Conservation (phyloP, 2,888 invertebrate genomes). For the Drosophila tanythrix region DNA sequence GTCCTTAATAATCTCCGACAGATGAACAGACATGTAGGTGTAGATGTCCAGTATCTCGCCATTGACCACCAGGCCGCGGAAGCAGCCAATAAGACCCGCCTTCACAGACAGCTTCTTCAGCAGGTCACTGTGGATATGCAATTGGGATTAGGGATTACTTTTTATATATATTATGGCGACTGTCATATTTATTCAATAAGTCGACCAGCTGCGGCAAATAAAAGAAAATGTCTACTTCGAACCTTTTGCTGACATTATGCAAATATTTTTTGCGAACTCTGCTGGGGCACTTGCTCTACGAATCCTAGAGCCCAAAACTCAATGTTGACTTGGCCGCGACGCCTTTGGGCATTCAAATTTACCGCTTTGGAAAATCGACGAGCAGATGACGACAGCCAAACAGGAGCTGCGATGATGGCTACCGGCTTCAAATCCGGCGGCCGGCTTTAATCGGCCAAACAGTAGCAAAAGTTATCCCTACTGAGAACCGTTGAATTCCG, state of each 20-base stretch:
- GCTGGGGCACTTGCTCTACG: background rate
- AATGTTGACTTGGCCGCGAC: conserved; percentile 45
- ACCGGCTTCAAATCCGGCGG: conserved; percentile 18
- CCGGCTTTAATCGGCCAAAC: conserved; percentile 23
- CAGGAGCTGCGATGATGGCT: conserved; percentile 1
- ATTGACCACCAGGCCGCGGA: conserved; percentile 95
- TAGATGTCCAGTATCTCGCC: conserved; percentile 96
- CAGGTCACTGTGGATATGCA: conserved; percentile 87
- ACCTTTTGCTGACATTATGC: conserved; percentile 62
- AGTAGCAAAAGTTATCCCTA: conserved; percentile 19
- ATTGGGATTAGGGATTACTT: conserved; percentile 68
- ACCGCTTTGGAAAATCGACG: conserved; percentile 40
- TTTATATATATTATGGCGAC: conserved; percentile 41
- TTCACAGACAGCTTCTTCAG: conserved; percentile 92
- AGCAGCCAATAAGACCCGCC: conserved; percentile 96
- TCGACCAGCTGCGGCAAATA: conserved; percentile 38
- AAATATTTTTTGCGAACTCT: conserved; percentile 63
- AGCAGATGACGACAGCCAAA: conserved; percentile 21
- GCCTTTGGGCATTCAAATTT: conserved; percentile 58
- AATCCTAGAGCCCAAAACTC: conserved; percentile 9
- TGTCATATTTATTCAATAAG: conserved; percentile 68
- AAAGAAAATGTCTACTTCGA: conserved; percentile 12
- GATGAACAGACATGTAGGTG: conserved; percentile 95
- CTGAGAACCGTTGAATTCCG: background rate
- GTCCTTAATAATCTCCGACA: conserved; percentile 96